Base-by-base conservation (phyloP, 2,797 vertebrate species). In the Pantherophis alleghaniensis region DNA sequence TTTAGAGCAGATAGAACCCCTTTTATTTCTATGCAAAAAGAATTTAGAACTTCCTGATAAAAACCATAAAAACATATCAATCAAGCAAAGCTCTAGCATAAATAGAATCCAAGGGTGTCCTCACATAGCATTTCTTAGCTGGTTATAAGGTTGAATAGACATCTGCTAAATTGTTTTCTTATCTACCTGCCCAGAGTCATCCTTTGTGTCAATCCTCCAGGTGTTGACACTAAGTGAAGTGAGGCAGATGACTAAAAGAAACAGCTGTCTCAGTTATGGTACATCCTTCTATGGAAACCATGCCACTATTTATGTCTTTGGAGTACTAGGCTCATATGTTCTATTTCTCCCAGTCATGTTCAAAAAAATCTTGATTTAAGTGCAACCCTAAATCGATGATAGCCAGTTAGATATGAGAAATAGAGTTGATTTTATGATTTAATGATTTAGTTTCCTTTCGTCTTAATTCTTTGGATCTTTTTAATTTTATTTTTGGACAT, bases 1-100 rank as follows among this genome's bases (percentile, higher is more conserved):
- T 96, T 98, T 95, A 94, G 53, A 96, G 95, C 95, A 97, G 96
- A 96, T 96, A 96, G 95, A 97, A 95, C 93, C 47, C 94, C 92
- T 96, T 97, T 96, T 93, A 92, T 88, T 93, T 86, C 51, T 90
- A 95, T 97, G 94, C 94, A 89, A 94, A 92, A 95, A 90, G 0
- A 9, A 93, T 95, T 96, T 96, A 94, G 95, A 95, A 94, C 94
- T 94, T 95, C 95, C 61, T n/a, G 95, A 92, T 47, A 86, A 92
- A 92, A 93, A 92, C 2, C 3, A 37, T 87, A 22, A 56, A 51
- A 57, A 42, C 86, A 42, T 57, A 24, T 16, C 37, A 53, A 55
- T 32, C 57, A n/a, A 63, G 28, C n/a, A 87, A 66, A 87, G 87
- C 24, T 22, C 5, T 57, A 60, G 14, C 32, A 37, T 55, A 26